Conservation (phyloP, 2,888 invertebrate genomes). For the Rhagonycha lutea region DNA sequence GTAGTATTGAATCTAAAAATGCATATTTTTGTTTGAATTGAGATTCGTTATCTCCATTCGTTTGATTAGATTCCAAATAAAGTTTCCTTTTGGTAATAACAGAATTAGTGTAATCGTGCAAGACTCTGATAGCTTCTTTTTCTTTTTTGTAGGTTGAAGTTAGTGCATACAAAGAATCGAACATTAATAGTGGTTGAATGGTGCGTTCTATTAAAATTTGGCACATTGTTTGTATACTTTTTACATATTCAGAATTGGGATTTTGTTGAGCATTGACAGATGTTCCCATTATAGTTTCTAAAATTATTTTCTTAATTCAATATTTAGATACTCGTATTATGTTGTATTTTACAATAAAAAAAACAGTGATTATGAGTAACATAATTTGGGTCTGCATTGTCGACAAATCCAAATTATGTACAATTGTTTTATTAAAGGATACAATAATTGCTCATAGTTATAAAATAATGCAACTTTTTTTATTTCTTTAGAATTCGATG, state of each 20-base stretch:
- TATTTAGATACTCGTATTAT: too few relatives aligned
- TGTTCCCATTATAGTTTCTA: slow-evolving; percentile 86
- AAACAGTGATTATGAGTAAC: too few relatives aligned
- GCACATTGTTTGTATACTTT: slow-evolving; percentile 63
- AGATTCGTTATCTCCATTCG: not conserved
- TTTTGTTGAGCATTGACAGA: slow-evolving; percentile 72
- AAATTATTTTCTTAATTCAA: slow-evolving; percentile 31
- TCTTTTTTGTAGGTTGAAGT: slow-evolving; percentile 64
- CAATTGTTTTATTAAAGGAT: too few relatives aligned
- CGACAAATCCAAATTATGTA: too few relatives aligned
- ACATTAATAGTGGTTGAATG: slow-evolving; percentile 56
- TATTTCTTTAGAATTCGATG: too few relatives aligned
- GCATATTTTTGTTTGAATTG: slow-evolving; percentile 25
- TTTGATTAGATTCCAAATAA: not conserved
- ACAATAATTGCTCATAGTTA: too few relatives aligned
- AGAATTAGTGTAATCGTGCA: slow-evolving; percentile 60
- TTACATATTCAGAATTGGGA: slow-evolving; percentile 71
- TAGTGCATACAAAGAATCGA: slow-evolving; percentile 56
- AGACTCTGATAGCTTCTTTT: slow-evolving; percentile 53
- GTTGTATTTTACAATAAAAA: too few relatives aligned
- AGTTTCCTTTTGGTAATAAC: slow-evolving; percentile 58
- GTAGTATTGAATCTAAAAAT: slow-evolving; percentile 29
- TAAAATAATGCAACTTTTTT: too few relatives aligned
- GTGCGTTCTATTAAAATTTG: slow-evolving; percentile 40
- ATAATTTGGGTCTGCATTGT: too few relatives aligned